These are phyloP conservation scores for Lethocerus indicus DNA, from an alignment of 1,140 invertebrate genomes.

Conservation along the genomic window DNA sequence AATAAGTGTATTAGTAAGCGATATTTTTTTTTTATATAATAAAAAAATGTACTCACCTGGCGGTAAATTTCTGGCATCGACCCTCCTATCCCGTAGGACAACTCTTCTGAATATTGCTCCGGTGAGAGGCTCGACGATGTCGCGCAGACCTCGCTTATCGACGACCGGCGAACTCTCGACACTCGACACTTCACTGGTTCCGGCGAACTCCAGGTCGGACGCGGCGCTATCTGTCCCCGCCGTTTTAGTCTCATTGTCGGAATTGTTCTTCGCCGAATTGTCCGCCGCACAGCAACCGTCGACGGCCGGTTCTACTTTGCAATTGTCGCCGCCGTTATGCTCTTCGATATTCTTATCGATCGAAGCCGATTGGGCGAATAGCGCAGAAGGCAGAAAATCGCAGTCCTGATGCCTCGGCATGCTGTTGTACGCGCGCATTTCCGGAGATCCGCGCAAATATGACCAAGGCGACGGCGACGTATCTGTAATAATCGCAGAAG, in stretches of 20 bases:
- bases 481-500: neutral
- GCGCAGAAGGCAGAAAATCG: conserved; percentile 11
- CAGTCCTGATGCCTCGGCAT: conserved; percentile 26
- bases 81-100: conserved; percentile 8
- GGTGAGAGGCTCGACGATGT: conserved; percentile 25
- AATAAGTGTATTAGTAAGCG: too few species aligned
- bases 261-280: too few species aligned
- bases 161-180: too few species aligned
- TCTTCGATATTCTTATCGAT: neutral
- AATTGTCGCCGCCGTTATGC: neutral
- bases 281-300: too few species aligned
- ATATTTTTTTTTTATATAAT: too few species aligned
- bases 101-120: conserved; percentile 32
- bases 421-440: conserved; percentile 36
- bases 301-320: too few species aligned
- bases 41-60: conserved; percentile 12
- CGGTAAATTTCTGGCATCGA: conserved; percentile 14
- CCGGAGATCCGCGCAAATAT: conserved; percentile 30
- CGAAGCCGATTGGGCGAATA: too few species aligned
- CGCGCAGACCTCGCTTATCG: too few species aligned
- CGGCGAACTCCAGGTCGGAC: too few species aligned
- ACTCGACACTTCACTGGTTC: too few species aligned
- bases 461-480: conserved; percentile 28
- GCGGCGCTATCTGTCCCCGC: too few species aligned
- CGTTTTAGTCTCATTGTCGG: too few species aligned